Base-by-base conservation (phyloP, 2,888 invertebrate species). In the Cyrtodaria siliqua region DNA sequence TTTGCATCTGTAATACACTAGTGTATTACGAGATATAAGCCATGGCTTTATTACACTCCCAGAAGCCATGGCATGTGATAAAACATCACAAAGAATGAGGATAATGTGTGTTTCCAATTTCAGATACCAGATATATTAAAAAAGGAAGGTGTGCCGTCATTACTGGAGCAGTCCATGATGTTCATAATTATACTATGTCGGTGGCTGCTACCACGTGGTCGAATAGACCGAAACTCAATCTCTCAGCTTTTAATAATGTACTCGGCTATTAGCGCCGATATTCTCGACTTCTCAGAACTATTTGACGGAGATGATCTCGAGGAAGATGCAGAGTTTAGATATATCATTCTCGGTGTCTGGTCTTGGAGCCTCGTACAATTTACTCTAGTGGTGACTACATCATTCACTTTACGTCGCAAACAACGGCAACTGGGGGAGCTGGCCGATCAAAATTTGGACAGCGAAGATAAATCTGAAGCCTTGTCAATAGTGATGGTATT, bases 161-260 rank as follows among this genome's bases (percentile, higher is more conserved):
- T 77, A 2, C 14, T 78, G 42, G 78, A 81, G 44, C 78, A 81
- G 64, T 72, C 78, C 0, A 81, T 81, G 81, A 78, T 81, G 81
- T 72, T 81, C 57, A 49, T 78, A 3, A 47, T 81, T 16, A 81
- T 81, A 24, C 18, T 81, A 9, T 74, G 74, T 44, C 77, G 81
- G 18, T 81, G 81, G 81, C n/a, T 81, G 16, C 55, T 81, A 6
- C 81, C 81, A 38, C 63, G 81, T 1, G 81, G 81, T 23, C 64
- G 62, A 8, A 78, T 81, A 9, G 75, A 81, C 62, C 71, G 81
- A 24, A 66, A 78, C 50, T 69, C 66, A 1, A 64, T 81, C 26
- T 78, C 81, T 18, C 81, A 81, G 20, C 63, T 81, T 2, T 62
- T 81, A 9, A 68, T 81, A 27, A 81, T 78, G 74, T 81, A 81